These are phyloP conservation scores for Dicroscelio sp. DNA, from an alignment of 2,888 invertebrate species.

Conservation along the genomic window DNA sequence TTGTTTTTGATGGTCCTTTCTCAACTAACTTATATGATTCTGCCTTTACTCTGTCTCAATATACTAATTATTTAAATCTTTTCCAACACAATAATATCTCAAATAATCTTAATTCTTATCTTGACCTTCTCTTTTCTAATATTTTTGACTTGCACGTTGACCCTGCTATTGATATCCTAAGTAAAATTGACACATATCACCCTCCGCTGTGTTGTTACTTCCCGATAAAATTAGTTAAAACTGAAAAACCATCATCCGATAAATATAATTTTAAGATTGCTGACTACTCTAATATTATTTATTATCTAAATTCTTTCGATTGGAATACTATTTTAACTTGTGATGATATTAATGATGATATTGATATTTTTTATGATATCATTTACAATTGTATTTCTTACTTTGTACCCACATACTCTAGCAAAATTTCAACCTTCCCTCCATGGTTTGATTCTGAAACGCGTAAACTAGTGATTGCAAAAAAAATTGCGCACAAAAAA, in stretches of 20 bases:
- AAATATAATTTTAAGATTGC: background rate
- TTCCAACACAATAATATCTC: background rate
- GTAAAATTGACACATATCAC: background rate
- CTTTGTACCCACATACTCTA: background rate
- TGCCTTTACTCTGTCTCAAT: background rate
- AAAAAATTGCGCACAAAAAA: conserved; percentile 18
- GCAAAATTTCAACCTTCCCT: background rate
- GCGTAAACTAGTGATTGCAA: background rate
- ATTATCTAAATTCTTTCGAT: background rate
- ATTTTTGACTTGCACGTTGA: background rate
- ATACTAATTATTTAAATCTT: background rate
- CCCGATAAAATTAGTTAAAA: background rate
- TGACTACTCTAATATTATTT: background rate
- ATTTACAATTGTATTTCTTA: background rate
- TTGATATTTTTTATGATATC: conserved; percentile 34
- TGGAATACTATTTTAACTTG: background rate
- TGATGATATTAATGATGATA: conserved; percentile 22
- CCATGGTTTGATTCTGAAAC: conserved; percentile 8
- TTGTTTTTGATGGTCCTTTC: background rate
- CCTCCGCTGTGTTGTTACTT: background rate
- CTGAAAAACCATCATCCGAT: background rate
- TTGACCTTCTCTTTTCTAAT: background rate
- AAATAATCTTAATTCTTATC: background rate
- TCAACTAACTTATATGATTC: background rate
- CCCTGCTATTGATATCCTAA: background rate